Conservation (phyloP, 2,797 vertebrate species). For the Muraenolepis orangiensis region DNA sequence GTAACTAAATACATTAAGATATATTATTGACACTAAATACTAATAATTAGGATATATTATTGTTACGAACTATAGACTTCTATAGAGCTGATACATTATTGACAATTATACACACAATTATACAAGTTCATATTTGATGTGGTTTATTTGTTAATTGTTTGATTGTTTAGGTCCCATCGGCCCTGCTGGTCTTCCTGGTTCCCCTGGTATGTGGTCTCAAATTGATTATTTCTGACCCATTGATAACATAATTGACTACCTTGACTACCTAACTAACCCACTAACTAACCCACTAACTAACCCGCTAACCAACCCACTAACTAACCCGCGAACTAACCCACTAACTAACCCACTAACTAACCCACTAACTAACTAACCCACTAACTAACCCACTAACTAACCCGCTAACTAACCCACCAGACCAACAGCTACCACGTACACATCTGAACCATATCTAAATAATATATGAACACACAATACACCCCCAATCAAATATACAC, state of each 20-base stretch:
- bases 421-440: not conserved
- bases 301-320: not conserved
- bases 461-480: not conserved
- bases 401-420: not conserved
- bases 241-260: too few species aligned
- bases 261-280: too few species aligned
- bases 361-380: not conserved
- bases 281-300: not conserved
- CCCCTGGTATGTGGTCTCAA: conserved; percentile 75
- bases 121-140: too few species aligned
- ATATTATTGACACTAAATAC: too few species aligned
- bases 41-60: too few species aligned
- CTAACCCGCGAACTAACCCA: too few species aligned
- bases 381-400: not conserved
- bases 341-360: not conserved
- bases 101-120: not conserved
- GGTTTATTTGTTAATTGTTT: not conserved
- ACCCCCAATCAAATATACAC: not conserved
- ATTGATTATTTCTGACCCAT: not conserved
- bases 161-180: conserved; percentile 81
- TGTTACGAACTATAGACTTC: not conserved
- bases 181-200: conserved; percentile 90
- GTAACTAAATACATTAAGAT: not conserved
- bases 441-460: not conserved
- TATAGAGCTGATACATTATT: too few species aligned